A percentile compares a stretch with the other conserved stretches of the same genome.
Evolutionary conservation across 2,113 vertebrate genomes (phyloP).

Genomic region (Caretta caretta): DNA sequence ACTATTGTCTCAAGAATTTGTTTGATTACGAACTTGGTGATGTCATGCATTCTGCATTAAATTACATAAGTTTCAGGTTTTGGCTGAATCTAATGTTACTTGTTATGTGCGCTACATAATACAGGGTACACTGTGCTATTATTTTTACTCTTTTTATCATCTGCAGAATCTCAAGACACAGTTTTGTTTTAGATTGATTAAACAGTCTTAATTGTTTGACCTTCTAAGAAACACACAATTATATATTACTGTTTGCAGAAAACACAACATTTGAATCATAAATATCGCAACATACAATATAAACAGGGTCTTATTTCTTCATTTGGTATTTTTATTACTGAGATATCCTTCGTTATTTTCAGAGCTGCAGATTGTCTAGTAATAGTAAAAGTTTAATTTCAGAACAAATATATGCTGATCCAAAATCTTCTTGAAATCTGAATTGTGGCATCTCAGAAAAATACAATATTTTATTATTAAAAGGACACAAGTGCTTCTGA

Average conservation of each 20-base stretch:
- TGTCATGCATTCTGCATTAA: not conserved
- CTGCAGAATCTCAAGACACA: not conserved
- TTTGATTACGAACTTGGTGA: slow-evolving; percentile 7
- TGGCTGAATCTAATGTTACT: not conserved
- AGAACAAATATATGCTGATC: not conserved
- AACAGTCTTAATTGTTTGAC: not conserved
- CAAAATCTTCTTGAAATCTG: not conserved
- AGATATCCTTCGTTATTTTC: not conserved
- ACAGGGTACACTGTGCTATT: not conserved
- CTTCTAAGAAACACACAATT: not conserved
- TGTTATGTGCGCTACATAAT: not conserved
- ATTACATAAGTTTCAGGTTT: not conserved
- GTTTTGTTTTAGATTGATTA: slow-evolving; percentile 1
- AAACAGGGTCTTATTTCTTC: not conserved
- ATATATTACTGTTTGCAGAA: slow-evolving; percentile 2
- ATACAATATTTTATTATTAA: not conserved
- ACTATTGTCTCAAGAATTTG: not conserved
- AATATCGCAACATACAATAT: not conserved
- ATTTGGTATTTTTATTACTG: slow-evolving; percentile 27
- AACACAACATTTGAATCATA: not conserved
- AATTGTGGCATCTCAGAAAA: not conserved
- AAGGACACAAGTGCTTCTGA: not conserved
- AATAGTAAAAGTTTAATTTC: slow-evolving; percentile 20
- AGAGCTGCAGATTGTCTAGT: slow-evolving; percentile 44
- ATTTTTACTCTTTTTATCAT: not conserved